A percentile compares a stretch with the other conserved stretches of the same genome.
Conservation (phyloP, 2,113 vertebrate species). For the Neogale vison region DNA sequence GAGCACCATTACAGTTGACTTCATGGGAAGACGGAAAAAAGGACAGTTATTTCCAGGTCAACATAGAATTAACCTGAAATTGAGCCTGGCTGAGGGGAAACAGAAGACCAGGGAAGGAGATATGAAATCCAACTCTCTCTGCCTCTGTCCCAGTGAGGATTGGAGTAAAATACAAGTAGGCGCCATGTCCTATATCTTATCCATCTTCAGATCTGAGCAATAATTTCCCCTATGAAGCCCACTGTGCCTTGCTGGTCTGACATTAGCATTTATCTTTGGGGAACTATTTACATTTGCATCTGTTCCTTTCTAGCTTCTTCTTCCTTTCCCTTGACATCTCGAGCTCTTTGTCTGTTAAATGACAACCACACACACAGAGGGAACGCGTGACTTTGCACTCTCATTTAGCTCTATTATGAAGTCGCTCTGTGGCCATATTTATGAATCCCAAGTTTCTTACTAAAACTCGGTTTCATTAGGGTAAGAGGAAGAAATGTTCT, state of each 20-base stretch:
- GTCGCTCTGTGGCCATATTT: not conserved
- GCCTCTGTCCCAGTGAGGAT: not conserved
- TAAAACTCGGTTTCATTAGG: not conserved
- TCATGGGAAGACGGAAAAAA: not conserved
- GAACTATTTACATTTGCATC: not conserved
- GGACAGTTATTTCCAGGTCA: not conserved
- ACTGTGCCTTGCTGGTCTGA: not conserved
- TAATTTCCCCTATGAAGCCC: not conserved
- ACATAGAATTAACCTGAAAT: not conserved
- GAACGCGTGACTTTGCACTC: not conserved
- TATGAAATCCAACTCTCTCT: not conserved
- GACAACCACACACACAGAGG: not conserved
- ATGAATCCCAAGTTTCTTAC: not conserved
- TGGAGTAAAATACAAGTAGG: not conserved
- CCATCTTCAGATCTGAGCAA: not conserved
- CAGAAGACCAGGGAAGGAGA: not conserved
- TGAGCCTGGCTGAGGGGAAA: not conserved
- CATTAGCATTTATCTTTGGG: not conserved
- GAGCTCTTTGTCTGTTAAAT: not conserved
- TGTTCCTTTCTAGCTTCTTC: not conserved
- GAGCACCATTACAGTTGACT: accelerated
- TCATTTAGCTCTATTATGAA: not conserved
- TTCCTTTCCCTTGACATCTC: not conserved
- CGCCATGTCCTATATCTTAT: accelerated
- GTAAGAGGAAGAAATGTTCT: not conserved